Base-by-base conservation (phyloP, 1,140 invertebrate species). In the Idris sp. region DNA sequence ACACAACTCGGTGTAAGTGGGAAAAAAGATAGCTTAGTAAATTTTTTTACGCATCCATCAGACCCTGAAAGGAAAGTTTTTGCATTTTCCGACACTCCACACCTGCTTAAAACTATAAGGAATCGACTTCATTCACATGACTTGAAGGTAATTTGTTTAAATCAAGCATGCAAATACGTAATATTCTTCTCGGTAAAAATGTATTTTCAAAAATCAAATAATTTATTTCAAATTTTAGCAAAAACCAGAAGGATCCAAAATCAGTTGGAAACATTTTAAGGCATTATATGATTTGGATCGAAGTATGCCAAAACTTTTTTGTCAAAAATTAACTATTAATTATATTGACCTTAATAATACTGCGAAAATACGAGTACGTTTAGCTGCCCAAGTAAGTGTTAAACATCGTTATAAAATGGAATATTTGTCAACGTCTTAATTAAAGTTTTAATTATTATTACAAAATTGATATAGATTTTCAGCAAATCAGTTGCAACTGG, bases 341-440 rank as follows among this genome's bases (percentile, higher is more conserved):
- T 38, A 64, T 13, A 15, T 64, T 13, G 1, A 65, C 14, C 22
- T 53, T 2, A 35, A 26, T 0, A 65, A 53, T 36, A 19, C 61
- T 0, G 41, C 48, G n/a, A 64, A 43, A 51, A 48, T 54, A 41
- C 18, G 49, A 14, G 49, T 54, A 0, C 30, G 40, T 18, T 48
- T 54, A 54, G 51, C 51, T 1, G 31, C 43, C 16, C 31, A 54
- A 33, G 51, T 67, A 11, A 15, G 18, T 41, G 2, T 41, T n/a
- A n/a, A n/a, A n/a, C n/a, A n/a, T n/a, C n/a, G n/a, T n/a, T n/a
- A n/a, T n/a, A n/a, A n/a, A n/a, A n/a, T n/a, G n/a, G n/a, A n/a
- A n/a, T n/a, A n/a, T n/a, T n/a, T n/a, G n/a, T n/a, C n/a, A n/a
- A n/a, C 31, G 6, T 36, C 22, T n/a, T n/a, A n/a, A n/a, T n/a